Evolutionary conservation across 2,113 vertebrate species (phyloP).

Genomic region (Sebastes schlegelii): DNA sequence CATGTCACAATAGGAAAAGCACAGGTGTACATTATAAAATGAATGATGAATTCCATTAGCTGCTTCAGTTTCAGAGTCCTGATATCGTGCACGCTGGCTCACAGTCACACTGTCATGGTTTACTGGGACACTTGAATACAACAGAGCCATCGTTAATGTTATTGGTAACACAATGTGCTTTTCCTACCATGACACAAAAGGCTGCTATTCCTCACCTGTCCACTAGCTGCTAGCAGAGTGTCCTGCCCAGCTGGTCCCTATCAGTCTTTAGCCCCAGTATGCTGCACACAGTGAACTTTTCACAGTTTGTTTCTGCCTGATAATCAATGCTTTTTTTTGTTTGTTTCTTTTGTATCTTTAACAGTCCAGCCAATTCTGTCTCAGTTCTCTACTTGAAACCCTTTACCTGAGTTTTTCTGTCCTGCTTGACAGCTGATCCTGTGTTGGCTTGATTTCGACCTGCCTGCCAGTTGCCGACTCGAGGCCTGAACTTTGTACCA

Average conservation of each 20-base stretch:
- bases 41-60: not conserved
- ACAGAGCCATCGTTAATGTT: not conserved
- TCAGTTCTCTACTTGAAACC: not conserved
- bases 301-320: not conserved
- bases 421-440: not conserved
- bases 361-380: not conserved
- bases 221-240: not conserved
- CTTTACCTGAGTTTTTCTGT: not conserved
- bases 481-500: slow-evolving; percentile 43
- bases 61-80: not conserved
- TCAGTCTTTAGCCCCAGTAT: not conserved
- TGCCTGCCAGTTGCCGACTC: slow-evolving; percentile 11
- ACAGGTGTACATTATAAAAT: not conserved
- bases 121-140: not conserved
- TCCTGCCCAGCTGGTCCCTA: not conserved
- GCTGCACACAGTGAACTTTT: not conserved
- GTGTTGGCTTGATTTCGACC: slow-evolving; percentile 25
- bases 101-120: not conserved
- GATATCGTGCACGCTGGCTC: not conserved
- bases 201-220: not conserved
- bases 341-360: not conserved
- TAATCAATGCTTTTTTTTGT: slow-evolving; percentile 10
- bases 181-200: not conserved
- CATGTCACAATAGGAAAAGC: not conserved
- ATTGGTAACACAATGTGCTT: not conserved